These are phyloP conservation scores for Aleadryas rufinucha DNA, from an alignment of 2,113 vertebrate genomes.

Conservation along the genomic window DNA sequence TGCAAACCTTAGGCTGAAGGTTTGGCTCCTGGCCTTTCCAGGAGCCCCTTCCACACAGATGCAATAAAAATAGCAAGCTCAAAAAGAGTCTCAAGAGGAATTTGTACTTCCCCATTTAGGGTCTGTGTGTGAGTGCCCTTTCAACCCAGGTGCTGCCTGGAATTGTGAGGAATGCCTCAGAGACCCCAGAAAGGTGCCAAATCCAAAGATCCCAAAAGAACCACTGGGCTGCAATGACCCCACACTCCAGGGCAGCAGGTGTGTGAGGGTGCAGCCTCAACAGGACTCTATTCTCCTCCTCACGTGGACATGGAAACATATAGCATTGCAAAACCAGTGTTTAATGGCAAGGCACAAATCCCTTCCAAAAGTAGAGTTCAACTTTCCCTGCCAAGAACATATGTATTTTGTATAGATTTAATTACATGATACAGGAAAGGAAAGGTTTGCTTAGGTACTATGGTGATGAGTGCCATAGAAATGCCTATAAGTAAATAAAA, in stretches of 20 bases:
- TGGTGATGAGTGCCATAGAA: constrained; percentile 1
- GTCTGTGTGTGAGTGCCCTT: not conserved
- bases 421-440: constrained; percentile 28
- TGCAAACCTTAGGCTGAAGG: not conserved
- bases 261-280: not conserved
- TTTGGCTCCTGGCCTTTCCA: not conserved
- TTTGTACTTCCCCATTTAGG: not conserved
- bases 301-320: not conserved
- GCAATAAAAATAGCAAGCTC: not conserved
- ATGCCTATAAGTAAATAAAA: constrained; percentile 31
- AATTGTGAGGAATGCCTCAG: not conserved
- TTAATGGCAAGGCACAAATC: constrained; percentile 56
- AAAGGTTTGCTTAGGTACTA: not conserved
- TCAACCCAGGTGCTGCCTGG: not conserved
- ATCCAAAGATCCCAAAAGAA: not conserved
- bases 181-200: not conserved
- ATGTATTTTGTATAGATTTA: constrained; percentile 65
- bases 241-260: not conserved
- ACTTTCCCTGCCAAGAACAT: constrained; percentile 47
- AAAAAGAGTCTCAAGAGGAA: not conserved
- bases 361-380: constrained; percentile 42
- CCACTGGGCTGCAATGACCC: not conserved
- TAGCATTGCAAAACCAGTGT: constrained; percentile 14
- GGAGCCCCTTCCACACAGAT: not conserved
- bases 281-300: not conserved